A percentile compares a stretch with the other conserved stretches of the same genome.
phyloP scores from a whole-genome alignment of 2,113 vertebrate genomes.

The Nerophis lumbriciformis region DNA sequence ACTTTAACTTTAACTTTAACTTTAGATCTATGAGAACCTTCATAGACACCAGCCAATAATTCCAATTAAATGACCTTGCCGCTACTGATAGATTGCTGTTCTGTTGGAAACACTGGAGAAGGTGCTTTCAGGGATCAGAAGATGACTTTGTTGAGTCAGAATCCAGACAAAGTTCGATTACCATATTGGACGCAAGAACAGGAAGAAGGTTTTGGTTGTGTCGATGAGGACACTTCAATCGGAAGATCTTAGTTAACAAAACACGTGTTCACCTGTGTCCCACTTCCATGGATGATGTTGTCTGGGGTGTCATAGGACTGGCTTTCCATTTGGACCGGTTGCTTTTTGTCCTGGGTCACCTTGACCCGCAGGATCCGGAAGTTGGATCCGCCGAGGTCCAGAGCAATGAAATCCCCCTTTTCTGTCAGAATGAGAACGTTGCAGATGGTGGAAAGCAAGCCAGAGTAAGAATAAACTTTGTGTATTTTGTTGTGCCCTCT shows the following conservation, averaged over 20 bases:
- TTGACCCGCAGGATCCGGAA: conserved; percentile 95
- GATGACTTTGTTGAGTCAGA: too few species aligned
- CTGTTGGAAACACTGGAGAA: too few species aligned
- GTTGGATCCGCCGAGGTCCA: conserved; percentile 92
- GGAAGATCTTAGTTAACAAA: neutral
- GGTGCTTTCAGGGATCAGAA: too few species aligned
- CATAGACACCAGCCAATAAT: too few species aligned
- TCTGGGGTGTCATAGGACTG: conserved; percentile 90
- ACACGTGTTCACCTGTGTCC: conserved; percentile 75
- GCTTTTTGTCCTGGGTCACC: conserved; percentile 90
- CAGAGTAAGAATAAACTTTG: neutral
- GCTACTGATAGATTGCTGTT: too few species aligned
- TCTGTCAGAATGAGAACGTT: conserved; percentile 66
- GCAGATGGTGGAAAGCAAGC: neutral
- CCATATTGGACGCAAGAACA: too few species aligned
- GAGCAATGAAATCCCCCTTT: conserved; percentile 96
- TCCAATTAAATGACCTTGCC: too few species aligned
- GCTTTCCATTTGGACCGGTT: conserved; percentile 92
- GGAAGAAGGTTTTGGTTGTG: too few species aligned
- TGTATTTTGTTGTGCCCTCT: neutral
- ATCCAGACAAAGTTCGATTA: too few species aligned
- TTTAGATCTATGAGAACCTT: too few species aligned
- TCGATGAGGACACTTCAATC: too few species aligned
- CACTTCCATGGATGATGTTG: conserved; percentile 88
- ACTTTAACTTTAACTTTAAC: too few species aligned